Evolutionary conservation across 2,888 invertebrate species (phyloP).

Genomic region (Synergus umbraculus): DNA sequence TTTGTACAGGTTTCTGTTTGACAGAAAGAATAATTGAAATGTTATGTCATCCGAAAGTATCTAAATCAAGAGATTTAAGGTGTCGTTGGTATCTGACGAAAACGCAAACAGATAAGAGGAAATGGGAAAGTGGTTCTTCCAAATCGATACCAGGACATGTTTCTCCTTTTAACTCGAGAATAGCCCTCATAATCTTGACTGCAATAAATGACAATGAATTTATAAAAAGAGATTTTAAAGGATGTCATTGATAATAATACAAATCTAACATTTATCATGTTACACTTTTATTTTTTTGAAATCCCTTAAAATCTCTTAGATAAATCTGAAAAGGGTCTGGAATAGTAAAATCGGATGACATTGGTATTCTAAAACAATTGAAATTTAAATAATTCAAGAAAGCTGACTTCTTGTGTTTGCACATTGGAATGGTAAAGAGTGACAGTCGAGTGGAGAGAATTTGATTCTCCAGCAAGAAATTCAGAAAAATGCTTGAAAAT

Average conservation of each 20-base stretch:
- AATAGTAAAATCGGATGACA: too few relatives aligned
- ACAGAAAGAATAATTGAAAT: background rate
- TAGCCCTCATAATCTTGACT: background rate
- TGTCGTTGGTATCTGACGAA: conserved; percentile 9
- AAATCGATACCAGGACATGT: background rate
- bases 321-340: too few relatives aligned
- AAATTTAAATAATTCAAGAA: too few relatives aligned
- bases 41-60: background rate
- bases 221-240: too few relatives aligned
- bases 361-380: too few relatives aligned
- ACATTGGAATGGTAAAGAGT: background rate
- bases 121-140: conserved; percentile 9
- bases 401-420: too few relatives aligned
- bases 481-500: conserved; percentile 12
- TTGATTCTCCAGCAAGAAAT: background rate
- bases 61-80: conserved; percentile 11
- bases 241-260: too few relatives aligned
- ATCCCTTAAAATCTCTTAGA: too few relatives aligned
- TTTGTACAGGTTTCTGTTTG: background rate
- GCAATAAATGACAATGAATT: background rate
- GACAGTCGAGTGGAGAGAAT: background rate
- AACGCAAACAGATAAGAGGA: conserved; percentile 27
- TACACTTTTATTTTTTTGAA: too few relatives aligned
- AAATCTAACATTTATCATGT: too few relatives aligned
- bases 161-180: background rate